Base-by-base conservation (phyloP, 1,140 invertebrate genomes). In the Drosophila orosa region DNA sequence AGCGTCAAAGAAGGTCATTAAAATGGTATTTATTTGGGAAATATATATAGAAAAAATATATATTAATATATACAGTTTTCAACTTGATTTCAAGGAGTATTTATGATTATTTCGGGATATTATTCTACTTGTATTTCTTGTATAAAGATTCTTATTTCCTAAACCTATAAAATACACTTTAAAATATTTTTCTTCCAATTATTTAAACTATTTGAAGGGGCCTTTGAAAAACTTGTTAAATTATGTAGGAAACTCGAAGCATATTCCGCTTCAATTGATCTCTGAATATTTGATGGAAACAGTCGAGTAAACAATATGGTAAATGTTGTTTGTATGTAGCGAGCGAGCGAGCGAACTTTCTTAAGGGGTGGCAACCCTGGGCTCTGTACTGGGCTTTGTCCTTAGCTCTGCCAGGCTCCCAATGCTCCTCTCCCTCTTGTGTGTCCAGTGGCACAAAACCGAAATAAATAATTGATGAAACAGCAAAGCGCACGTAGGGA, bases 391-490 rank as follows among this genome's bases (percentile, higher is more conserved):
- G 60, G 45, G 60, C 45, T 68, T 68, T 68, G 65, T 68, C 61
- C 65, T 68, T 66, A 68, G 61, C 31, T 44, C 22, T 17, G 50
- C 35, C 65, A 52, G 62, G 66, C 19, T 60, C 56, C 44, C 68
- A 62, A 44, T 40, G 42, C 58, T 48, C 58, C 67, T 40, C 45
- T 33, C 3, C 54, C n/a, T 24, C 59, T n/a, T 25, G 42, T 56
- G 47, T 58, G 61, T 59, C 55, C 61, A 58, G 61, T 77, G 74
- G 58, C 75, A 77, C 75, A 78, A 78, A 78, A 78, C 75, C 75
- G 75, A 78, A 78, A 78, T 78, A 79, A 78, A 79, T 79, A 79
- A 79, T 79, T 79, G 77, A 79, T 79, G 75, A 79, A 78, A 79
- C 75, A 78, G 77, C 77, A 79, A 79, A 79, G 77, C 75, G 68